phyloP scores from a whole-genome alignment of 92 coral and sea anemone genomes.

The Montipora capitata region DNA sequence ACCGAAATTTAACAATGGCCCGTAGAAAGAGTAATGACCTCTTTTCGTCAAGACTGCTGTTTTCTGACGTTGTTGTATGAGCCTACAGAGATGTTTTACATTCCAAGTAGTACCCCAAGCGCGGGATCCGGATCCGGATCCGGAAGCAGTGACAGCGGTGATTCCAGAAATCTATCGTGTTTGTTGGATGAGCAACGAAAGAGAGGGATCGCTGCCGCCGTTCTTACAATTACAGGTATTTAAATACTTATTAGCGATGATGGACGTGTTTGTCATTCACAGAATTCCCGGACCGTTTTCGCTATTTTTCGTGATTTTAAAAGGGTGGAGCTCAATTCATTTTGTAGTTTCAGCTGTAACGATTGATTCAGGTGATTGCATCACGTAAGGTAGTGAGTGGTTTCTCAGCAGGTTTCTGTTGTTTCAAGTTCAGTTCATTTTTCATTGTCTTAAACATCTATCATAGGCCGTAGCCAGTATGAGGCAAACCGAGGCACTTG shows the following conservation, averaged over 20 bases:
- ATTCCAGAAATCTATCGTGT: slow-evolving; percentile 77
- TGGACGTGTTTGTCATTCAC: too few relatives aligned
- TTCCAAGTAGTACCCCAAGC: slow-evolving; percentile 62
- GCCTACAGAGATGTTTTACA: slow-evolving; percentile 70
- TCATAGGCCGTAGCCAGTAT: too few relatives aligned
- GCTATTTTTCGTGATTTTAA: too few relatives aligned
- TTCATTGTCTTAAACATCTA: too few relatives aligned
- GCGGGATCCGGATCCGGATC: slow-evolving; percentile 31
- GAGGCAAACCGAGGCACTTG: too few relatives aligned
- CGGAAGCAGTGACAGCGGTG: slow-evolving; percentile 49
- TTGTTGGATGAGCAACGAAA: slow-evolving; percentile 86
- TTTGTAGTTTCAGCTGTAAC: too few relatives aligned
- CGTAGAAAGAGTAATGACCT: background rate
- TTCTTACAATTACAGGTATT: slow-evolving; percentile 81
- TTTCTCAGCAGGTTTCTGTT: too few relatives aligned
- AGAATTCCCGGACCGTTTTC: too few relatives aligned
- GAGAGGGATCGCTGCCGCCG: slow-evolving; percentile 78
- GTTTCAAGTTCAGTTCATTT: too few relatives aligned
- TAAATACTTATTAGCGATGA: background rate
- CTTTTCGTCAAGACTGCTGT: background rate
- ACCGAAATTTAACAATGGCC: slow-evolving; percentile 18
- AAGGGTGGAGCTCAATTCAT: too few relatives aligned
- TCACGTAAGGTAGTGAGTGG: too few relatives aligned
- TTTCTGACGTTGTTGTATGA: background rate
- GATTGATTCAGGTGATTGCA: too few relatives aligned